Percentiles rank a stretch among this genome's conserved stretches.
Conservation (phyloP, 2,888 invertebrate genomes). For the Chrysolina oricalcia region DNA sequence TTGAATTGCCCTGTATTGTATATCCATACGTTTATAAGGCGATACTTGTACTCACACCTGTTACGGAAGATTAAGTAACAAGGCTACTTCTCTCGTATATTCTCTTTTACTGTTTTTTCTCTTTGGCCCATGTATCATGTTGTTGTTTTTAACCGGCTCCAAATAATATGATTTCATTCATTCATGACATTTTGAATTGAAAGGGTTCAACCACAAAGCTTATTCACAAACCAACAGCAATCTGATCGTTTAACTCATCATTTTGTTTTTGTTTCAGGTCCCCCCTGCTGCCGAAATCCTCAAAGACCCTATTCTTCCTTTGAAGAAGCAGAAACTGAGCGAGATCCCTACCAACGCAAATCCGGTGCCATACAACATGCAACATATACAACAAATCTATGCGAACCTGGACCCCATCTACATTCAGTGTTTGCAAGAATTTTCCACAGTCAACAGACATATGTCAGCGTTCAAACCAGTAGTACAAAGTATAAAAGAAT, state of each 20-base stretch:
- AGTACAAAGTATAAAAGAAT: slow-evolving; percentile 64
- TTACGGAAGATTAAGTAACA: no score
- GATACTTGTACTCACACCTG: no score
- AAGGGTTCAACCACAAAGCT: neutral
- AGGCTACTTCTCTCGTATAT: no score
- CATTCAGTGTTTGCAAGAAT: slow-evolving; percentile 67
- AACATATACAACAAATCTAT: slow-evolving; percentile 64
- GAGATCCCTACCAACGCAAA: slow-evolving; percentile 70
- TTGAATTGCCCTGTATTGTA: no score
- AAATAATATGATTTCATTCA: no score
- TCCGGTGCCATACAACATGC: slow-evolving; percentile 52
- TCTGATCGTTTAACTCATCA: slow-evolving; percentile 1
- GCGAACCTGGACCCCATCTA: slow-evolving; percentile 68
- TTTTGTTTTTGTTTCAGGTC: slow-evolving; percentile 59
- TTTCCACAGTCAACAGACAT: slow-evolving; percentile 65
- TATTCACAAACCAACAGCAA: neutral
- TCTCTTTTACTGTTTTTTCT: no score
- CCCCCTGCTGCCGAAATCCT: slow-evolving; percentile 58
- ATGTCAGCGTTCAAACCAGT: slow-evolving; percentile 81
- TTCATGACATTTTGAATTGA: neutral
- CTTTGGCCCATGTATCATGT: no score
- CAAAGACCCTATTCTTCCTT: slow-evolving; percentile 75
- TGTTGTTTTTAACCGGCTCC: no score
- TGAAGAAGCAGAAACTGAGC: slow-evolving; percentile 79
- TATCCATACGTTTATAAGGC: no score